These are phyloP conservation scores for Ceratina australensis DNA, from an alignment of 1,140 invertebrate genomes.

Conservation along the genomic window DNA sequence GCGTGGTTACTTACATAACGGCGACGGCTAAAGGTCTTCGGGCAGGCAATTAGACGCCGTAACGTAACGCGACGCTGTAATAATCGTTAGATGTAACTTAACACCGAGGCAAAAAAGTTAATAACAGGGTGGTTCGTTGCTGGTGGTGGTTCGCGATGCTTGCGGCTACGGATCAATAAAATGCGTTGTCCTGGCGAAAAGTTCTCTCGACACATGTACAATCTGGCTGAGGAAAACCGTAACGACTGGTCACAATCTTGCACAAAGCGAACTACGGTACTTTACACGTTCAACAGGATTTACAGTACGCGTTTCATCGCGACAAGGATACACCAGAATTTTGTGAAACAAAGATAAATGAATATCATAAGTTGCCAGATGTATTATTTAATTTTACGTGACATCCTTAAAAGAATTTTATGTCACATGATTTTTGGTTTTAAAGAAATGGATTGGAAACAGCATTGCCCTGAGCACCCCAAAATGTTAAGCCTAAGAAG, in stretches of 20 bases:
- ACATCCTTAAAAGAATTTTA: too few species aligned
- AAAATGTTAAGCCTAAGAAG: neutral
- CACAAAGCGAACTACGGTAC: slow-evolving; percentile 13
- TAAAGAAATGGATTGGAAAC: too few species aligned
- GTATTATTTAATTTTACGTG: too few species aligned
- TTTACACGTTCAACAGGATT: slow-evolving; percentile 3
- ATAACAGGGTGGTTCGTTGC: slow-evolving; percentile 21
- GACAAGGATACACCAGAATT: neutral
- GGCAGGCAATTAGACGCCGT: slow-evolving; percentile 28
- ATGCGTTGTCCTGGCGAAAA: neutral
- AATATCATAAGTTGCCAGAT: too few species aligned
- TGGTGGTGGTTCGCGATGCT: neutral
- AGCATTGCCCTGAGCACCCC: neutral
- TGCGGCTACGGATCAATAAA: slow-evolving; percentile 42
- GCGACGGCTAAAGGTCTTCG: neutral
- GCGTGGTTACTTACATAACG: slow-evolving; percentile 10
- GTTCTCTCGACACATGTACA: neutral
- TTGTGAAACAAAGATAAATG: too few species aligned
- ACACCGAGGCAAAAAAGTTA: slow-evolving; percentile 29
- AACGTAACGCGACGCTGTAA: slow-evolving; percentile 34
- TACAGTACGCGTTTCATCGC: neutral
- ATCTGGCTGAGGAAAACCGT: neutral
- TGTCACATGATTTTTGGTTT: too few species aligned
- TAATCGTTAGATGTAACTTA: slow-evolving; percentile 39
- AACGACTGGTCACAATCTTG: slow-evolving; percentile 4